These are phyloP conservation scores for Drosophila mayaguana DNA, from an alignment of 2,888 invertebrate species.

Conservation along the genomic window DNA sequence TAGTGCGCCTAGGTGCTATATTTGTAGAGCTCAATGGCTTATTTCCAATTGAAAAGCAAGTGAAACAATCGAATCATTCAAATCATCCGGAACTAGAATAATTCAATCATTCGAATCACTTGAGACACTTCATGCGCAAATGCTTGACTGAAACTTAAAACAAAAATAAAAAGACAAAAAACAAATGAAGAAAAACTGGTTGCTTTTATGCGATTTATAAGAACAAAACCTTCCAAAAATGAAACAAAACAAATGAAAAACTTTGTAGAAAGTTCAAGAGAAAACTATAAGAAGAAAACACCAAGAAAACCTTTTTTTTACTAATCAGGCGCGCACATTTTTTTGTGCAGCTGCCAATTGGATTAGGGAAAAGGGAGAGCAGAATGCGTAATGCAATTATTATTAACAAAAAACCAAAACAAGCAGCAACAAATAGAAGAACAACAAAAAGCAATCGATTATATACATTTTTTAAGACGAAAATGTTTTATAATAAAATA, in stretches of 20 bases:
- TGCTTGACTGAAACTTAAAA: constrained; percentile 65
- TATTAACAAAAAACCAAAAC: constrained; percentile 16
- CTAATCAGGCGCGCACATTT: constrained; percentile 47
- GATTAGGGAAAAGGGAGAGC: constrained; percentile 12
- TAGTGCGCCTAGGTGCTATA: constrained; percentile 48
- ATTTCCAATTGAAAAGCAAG: constrained; percentile 24
- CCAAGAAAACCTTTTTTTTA: constrained; percentile 51
- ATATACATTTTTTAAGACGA: constrained; percentile 70
- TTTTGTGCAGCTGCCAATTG: constrained; percentile 51
- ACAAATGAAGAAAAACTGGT: constrained; percentile 35
- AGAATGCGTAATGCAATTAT: constrained; percentile 50
- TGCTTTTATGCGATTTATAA: constrained; percentile 61
- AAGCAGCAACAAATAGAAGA: constrained; percentile 50
- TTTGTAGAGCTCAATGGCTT: constrained; percentile 51
- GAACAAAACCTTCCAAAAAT: constrained; percentile 60
- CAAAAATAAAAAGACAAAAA: constrained; percentile 11
- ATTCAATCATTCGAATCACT: constrained; percentile 25
- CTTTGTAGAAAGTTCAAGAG: constrained; percentile 51
- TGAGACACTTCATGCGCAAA: constrained; percentile 54
- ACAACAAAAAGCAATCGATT: constrained; percentile 78
- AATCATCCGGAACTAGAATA: constrained; percentile 12
- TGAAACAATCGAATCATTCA: constrained; percentile 23
- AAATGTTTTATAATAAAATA: constrained; percentile 70
- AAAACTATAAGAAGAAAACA: constrained; percentile 56
- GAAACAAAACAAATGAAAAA: constrained; percentile 2